Conservation (phyloP, 2,113 vertebrate species). For the Corythaeola cristata region DNA sequence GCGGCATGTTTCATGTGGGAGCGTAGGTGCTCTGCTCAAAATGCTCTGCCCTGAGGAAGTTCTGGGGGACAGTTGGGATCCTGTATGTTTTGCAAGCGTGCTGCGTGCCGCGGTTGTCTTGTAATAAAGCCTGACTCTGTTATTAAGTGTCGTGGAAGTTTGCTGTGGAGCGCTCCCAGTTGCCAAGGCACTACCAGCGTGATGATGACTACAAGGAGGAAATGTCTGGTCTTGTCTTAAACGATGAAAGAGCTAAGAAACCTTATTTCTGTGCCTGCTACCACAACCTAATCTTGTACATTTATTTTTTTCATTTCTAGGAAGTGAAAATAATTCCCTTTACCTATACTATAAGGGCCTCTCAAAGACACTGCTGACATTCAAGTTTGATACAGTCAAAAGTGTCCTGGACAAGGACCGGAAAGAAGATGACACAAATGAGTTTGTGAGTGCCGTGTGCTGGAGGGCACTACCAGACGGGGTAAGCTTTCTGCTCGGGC, state of each 20-base stretch:
- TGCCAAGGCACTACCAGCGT: background rate
- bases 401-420: constrained; percentile 98
- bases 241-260: background rate
- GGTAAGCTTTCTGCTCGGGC: constrained; percentile 77
- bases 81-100: background rate
- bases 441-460: constrained; percentile 98
- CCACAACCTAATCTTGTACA: background rate
- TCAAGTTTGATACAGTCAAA: constrained; percentile 99
- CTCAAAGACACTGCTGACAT: constrained; percentile 97
- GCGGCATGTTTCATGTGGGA: fast-evolving
- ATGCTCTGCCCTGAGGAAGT: background rate
- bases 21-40: background rate
- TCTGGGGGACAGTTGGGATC: background rate
- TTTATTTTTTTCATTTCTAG: constrained; percentile 62
- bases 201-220: background rate
- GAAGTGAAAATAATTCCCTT: constrained; percentile 98
- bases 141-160: background rate
- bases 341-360: constrained; percentile 99
- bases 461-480: constrained; percentile 96
- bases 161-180: background rate
- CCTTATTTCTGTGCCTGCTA: background rate
- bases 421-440: constrained; percentile 98
- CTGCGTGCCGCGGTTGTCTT: background rate
- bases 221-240: background rate
- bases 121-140: background rate